Evolutionary conservation across 2,113 vertebrate genomes (phyloP).

Genomic region (Phylloscopus trochiloides): DNA sequence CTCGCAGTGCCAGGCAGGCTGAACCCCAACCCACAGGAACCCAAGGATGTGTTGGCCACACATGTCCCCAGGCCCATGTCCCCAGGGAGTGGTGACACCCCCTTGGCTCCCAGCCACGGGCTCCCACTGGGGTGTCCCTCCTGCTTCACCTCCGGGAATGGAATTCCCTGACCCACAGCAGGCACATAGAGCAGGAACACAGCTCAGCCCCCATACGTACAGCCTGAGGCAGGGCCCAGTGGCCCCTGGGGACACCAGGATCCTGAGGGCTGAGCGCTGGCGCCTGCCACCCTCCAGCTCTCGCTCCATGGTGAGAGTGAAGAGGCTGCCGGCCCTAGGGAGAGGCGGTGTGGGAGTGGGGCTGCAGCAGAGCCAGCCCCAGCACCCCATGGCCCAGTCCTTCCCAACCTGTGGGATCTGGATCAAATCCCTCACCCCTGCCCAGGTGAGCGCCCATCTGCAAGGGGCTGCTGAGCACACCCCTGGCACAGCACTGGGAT

Average conservation of each 20-base stretch:
- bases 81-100: background rate
- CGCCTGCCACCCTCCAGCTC: slow-evolving; percentile 17
- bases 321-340: slow-evolving; percentile 67
- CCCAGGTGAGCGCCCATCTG: rapidly evolving
- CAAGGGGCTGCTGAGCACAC: rapidly evolving
- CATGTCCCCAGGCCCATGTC: background rate
- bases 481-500: background rate
- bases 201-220: background rate
- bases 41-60: rapidly evolving
- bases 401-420: rapidly evolving
- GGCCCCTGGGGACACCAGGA: slow-evolving; percentile 69
- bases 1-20: background rate
- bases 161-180: rapidly evolving
- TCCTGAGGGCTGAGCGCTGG: slow-evolving; percentile 67
- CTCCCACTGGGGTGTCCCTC: background rate
- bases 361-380: background rate
- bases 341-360: rapidly evolving
- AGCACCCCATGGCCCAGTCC: rapidly evolving
- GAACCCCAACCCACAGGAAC: rapidly evolving
- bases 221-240: slow-evolving; percentile 35
- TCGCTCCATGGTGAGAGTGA: slow-evolving; percentile 72
- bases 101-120: background rate
- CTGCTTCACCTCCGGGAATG: background rate
- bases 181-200: rapidly evolving
- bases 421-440: background rate